phyloP scores from a whole-genome alignment of 2,888 invertebrate species.

The Timema cristinae region DNA sequence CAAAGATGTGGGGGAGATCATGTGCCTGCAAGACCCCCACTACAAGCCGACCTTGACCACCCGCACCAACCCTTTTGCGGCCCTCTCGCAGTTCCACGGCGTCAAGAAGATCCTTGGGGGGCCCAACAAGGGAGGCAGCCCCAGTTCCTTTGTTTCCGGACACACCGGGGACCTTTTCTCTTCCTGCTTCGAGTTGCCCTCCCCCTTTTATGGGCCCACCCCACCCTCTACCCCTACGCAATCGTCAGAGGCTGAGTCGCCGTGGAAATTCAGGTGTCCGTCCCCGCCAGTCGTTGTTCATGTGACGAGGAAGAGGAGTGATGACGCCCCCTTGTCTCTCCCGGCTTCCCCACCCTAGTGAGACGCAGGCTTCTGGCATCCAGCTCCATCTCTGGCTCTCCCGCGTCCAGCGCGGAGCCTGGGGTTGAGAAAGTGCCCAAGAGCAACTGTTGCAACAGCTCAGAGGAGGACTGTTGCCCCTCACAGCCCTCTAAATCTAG shows the following conservation, averaged over 20 bases:
- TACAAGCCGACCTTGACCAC: conserved; percentile 56
- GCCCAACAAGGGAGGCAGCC: conserved; percentile 36
- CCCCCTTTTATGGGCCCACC: conserved; percentile 53
- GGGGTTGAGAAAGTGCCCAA: not conserved
- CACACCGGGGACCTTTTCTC: conserved; percentile 57
- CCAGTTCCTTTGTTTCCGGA: conserved; percentile 20
- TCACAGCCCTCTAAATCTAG: not conserved
- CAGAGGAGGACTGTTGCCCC: too few relatives aligned
- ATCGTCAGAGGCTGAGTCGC: conserved; percentile 3
- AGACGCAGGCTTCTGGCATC: conserved; percentile 35
- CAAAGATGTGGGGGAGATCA: conserved; percentile 72
- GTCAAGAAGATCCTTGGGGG: conserved; percentile 74
- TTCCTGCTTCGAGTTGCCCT: conserved; percentile 72
- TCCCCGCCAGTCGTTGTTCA: not conserved
- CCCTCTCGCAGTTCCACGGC: conserved; percentile 71
- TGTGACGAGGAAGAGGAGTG: not conserved
- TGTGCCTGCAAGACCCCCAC: conserved; percentile 79
- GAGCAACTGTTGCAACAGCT: not conserved
- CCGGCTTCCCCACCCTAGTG: conserved; percentile 38
- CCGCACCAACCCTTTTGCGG: conserved; percentile 67
- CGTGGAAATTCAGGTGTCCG: not conserved
- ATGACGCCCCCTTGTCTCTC: conserved; percentile 32
- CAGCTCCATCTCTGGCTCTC: conserved; percentile 15
- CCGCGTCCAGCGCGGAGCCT: not conserved
- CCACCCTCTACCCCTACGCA: conserved; percentile 28